Evolutionary conservation across 2,113 vertebrate species (phyloP).

Genomic region (Steatornis caripensis): DNA sequence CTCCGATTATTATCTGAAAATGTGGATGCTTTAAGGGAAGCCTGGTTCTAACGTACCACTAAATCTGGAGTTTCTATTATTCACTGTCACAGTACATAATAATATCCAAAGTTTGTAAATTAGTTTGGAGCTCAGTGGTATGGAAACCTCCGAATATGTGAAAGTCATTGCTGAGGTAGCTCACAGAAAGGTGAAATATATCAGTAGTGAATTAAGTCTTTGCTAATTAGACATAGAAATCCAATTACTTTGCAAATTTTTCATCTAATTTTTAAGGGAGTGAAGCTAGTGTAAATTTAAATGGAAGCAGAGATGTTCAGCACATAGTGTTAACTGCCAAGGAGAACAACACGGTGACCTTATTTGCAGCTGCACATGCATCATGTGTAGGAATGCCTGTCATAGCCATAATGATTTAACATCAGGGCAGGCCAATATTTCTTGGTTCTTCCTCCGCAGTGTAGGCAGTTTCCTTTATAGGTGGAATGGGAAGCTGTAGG

Average conservation of each 20-base stretch:
- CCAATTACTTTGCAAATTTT: constrained; percentile 48
- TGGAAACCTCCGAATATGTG: neutral
- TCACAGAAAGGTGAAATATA: constrained; percentile 25
- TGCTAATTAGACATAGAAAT: constrained; percentile 38
- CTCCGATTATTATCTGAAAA: neutral
- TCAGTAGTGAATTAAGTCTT: constrained; percentile 16
- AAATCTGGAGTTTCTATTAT: neutral
- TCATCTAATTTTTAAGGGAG: constrained; percentile 11
- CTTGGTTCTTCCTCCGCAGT: constrained; percentile 64
- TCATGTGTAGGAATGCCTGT: constrained; percentile 70
- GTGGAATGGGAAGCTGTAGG: constrained; percentile 52
- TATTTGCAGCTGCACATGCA: constrained; percentile 65
- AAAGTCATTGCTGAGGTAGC: neutral
- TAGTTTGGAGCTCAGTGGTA: neutral
- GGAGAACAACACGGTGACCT: constrained; percentile 55
- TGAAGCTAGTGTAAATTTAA: constrained; percentile 19
- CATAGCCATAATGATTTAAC: constrained; percentile 67
- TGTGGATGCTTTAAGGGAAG: neutral
- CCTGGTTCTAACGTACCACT: neutral
- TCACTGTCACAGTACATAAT: neutral
- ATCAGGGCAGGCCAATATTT: constrained; percentile 64
- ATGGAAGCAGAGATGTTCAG: neutral
- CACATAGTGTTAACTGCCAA: constrained; percentile 39
- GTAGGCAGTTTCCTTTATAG: constrained; percentile 67
- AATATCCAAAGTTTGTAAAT: constrained; percentile 8